Conservation (phyloP, 2,113 vertebrate genomes). For the Pseudopodoces humilis region DNA sequence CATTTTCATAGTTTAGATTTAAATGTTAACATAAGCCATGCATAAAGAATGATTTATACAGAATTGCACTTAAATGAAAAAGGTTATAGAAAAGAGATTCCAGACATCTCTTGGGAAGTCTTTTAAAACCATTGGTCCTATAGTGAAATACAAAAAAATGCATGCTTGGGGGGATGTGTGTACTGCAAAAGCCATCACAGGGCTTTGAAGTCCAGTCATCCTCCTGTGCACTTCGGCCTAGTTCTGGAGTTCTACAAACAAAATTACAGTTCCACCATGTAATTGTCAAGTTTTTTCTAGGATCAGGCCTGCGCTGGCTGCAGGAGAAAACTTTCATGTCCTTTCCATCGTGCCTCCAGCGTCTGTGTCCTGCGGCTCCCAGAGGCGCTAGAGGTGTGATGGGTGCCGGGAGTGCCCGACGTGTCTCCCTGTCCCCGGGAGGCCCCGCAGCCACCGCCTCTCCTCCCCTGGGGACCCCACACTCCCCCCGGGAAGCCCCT, state of each 20-base stretch:
- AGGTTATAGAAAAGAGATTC: not conserved
- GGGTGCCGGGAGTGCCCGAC: not conserved
- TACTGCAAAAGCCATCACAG: not conserved
- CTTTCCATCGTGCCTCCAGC: accelerated
- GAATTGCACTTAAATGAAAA: not conserved
- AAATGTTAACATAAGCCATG: not conserved
- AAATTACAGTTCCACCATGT: not conserved
- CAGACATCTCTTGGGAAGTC: not conserved
- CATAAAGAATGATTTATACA: not conserved
- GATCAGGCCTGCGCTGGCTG: not conserved
- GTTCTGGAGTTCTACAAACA: not conserved
- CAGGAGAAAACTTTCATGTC: not conserved
- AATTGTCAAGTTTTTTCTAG: not conserved
- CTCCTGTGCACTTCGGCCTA: not conserved
- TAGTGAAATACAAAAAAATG: not conserved
- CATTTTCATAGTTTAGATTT: not conserved
- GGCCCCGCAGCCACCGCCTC: not conserved
- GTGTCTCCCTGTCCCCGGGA: not conserved
- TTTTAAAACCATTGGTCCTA: not conserved
- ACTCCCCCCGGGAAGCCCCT: not conserved
- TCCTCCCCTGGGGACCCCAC: not conserved
- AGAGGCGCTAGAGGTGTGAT: accelerated
- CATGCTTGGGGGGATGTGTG: accelerated
- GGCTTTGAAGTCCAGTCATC: not conserved
- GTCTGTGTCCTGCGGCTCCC: accelerated